Base-by-base conservation (phyloP, 2,113 vertebrate genomes). In the Chaenogobius annularis region DNA sequence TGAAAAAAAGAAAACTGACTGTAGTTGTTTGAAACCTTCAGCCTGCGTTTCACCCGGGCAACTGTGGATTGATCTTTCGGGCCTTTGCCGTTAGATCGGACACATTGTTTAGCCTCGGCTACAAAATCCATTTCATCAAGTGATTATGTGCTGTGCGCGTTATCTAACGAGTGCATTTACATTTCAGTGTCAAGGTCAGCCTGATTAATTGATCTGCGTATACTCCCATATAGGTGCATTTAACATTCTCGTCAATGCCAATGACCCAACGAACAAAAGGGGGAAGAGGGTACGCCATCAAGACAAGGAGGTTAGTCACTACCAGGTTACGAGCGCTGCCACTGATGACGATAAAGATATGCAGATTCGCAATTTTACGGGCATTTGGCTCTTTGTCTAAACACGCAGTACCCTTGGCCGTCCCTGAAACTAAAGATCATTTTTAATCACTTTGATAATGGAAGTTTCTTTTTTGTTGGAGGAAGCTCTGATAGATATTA, bases 381-480 rank as follows among this genome's bases (percentile, higher is more conserved):
- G 82, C 47, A 66, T 58, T 62, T 75, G 72, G 72, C 73, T 80
- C 66, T 80, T 82, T 81, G 72, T 88, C 66, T 84, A 86, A 83
- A 90, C 68, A 81, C 58, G 20, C 72, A 37, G 13, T 89, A 81
- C 81, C 86, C 87, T 87, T 85, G 82, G 69, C 80, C 80, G 89
- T 90, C 85, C 86, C 75, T 65, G 71, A 83, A 92, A 92, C 90
- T 87, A 92, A 87, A 87, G 91, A 91, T 92, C 78, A 90, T 92
- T 92, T 92, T 91, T 93, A 92, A 93, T 93, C 88, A 90, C 86
- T 87, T 83, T 85, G 74, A 90, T 92, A 91, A 92, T 91, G 88
- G 88, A 91, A 89, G 85, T 79, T 87, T 77, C 79, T 86, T 86
- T 87, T 90, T 91, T 90, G 86, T 88, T 77, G 75, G 78, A 82